These are phyloP conservation scores for Aphelinus atriplicis DNA, from an alignment of 1,140 invertebrate species.

Conservation along the genomic window DNA sequence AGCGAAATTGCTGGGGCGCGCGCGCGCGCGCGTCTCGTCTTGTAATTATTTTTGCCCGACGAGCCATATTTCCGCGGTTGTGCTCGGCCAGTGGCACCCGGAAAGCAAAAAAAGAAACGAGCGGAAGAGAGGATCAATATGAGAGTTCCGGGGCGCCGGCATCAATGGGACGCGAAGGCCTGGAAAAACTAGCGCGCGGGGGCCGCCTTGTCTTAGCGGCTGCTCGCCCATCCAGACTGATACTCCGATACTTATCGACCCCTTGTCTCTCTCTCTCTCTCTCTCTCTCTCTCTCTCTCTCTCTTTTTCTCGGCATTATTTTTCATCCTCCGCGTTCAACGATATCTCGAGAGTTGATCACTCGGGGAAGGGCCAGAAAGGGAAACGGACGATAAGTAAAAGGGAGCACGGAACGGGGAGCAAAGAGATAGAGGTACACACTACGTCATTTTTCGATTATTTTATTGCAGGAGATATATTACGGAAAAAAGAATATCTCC, in stretches of 20 bases:
- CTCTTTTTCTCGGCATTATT: not conserved
- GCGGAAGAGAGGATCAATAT: not conserved
- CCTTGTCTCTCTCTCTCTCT: no score
- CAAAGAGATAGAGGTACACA: no score
- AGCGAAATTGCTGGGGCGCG: not conserved
- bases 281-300: not conserved
- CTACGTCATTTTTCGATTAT: no score
- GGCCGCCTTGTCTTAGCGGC: not conserved
- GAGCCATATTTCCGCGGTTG: no score
- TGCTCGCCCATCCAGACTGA: not conserved
- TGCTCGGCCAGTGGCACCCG: not conserved
- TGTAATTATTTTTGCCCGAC: no score
- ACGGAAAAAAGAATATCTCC: no score
- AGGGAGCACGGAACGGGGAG: no score
- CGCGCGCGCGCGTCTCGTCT: not conserved
- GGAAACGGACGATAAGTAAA: no score
- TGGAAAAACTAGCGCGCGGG: no score
- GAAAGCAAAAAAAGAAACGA: not conserved
- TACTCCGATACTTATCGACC: slow-evolving; percentile 11
- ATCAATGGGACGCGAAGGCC: slow-evolving; percentile 1
- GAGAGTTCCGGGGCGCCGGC: not conserved
- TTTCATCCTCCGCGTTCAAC: not conserved
- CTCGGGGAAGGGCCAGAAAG: no score
- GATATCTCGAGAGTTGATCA: not conserved
- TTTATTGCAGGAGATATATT: no score